Percentiles rank a stretch among this genome's conserved stretches.
Conservation (phyloP, 2,113 vertebrate genomes). For the Myocastor coypus region DNA sequence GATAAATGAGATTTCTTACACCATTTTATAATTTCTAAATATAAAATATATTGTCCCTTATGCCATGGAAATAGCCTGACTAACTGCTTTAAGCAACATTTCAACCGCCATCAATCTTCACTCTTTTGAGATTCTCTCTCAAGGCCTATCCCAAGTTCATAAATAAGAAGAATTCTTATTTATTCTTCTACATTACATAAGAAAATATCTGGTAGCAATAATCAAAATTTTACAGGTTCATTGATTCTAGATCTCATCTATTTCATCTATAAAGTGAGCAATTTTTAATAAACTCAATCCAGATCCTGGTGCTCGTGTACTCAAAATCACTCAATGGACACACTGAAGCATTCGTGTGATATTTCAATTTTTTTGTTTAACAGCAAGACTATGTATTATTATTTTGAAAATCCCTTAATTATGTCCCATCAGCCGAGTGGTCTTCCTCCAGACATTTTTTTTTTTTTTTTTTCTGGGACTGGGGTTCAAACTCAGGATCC, state of each 20-base stretch:
- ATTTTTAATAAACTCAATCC: not conserved
- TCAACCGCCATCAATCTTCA: not conserved
- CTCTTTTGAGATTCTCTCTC: not conserved
- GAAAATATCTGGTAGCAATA: not conserved
- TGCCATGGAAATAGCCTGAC: fast-evolving
- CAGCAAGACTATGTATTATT: not conserved
- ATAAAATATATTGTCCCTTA: not conserved
- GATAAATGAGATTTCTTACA: not conserved
- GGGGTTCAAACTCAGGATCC: too few relatives aligned
- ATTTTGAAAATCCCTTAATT: not conserved
- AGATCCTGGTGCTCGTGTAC: not conserved
- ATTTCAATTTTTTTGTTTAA: not conserved
- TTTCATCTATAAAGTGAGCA: fast-evolving
- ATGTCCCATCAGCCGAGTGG: too few relatives aligned
- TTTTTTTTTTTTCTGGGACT: too few relatives aligned
- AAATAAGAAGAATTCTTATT: too few relatives aligned
- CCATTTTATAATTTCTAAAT: not conserved
- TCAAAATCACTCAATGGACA: not conserved
- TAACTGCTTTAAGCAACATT: not conserved
- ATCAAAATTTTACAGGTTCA: not conserved
- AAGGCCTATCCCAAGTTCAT: not conserved
- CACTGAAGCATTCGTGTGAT: not conserved
- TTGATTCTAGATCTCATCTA: not conserved
- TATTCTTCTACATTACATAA: not conserved
- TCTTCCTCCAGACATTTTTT: not conserved